Percentiles rank a stretch among this genome's conserved stretches.
Conservation (phyloP, 1,140 invertebrate genomes). For the Philotrypesis tridentata region DNA sequence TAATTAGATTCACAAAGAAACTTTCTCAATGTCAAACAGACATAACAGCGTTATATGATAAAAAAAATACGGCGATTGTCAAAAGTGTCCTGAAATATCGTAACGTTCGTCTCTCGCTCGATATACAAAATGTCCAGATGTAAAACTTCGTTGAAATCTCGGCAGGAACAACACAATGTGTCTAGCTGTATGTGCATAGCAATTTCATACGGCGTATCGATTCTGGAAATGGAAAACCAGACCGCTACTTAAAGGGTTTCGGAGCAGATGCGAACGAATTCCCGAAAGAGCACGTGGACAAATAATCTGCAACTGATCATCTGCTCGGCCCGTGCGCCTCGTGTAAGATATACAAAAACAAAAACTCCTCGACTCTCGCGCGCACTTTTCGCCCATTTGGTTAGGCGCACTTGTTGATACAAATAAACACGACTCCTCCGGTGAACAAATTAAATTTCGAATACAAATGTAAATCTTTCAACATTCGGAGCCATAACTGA, state of each 20-base stretch:
- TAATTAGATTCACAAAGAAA: no score
- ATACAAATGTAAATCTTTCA: no score
- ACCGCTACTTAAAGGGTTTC: constrained; percentile 25
- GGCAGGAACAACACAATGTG: no score
- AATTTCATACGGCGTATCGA: neutral
- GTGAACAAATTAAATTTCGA: no score
- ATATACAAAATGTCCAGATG: no score
- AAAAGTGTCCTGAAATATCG: no score
- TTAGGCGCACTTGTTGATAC: neutral
- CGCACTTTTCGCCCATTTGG: neutral
- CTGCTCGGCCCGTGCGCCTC: constrained; percentile 41
- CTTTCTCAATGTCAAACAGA: no score
- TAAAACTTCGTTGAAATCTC: no score
- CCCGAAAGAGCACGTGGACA: constrained; percentile 56
- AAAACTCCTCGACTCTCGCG: constrained; percentile 29
- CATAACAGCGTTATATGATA: no score
- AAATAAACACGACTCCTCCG: neutral
- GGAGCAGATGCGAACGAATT: constrained; percentile 51
- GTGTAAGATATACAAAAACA: constrained; percentile 41
- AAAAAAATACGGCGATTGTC: no score
- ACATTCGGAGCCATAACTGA: no score
- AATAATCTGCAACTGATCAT: constrained; percentile 56
- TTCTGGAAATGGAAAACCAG: neutral
- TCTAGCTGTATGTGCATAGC: neutral
- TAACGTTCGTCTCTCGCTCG: no score